Conservation (phyloP, 2,113 vertebrate species). For the Tachuris rubrigastra region DNA sequence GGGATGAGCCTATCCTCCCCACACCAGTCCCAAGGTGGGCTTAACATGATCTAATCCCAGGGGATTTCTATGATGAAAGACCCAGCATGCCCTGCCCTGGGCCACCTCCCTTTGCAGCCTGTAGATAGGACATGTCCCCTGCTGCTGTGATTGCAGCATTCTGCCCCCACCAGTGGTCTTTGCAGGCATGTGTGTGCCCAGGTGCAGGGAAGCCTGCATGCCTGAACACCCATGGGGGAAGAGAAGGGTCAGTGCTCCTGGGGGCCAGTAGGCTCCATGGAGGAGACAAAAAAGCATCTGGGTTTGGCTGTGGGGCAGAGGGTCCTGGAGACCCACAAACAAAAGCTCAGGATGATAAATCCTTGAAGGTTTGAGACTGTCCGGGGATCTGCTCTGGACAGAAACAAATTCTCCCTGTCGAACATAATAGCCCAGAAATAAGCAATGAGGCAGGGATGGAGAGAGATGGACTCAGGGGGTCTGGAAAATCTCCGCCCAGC, state of each 20-base stretch:
- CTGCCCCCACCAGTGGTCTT: neutral
- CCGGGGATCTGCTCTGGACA: neutral
- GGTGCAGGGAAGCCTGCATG: neutral
- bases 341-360: slow-evolving; percentile 61
- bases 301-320: neutral
- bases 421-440: slow-evolving; percentile 46
- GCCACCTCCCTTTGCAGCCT: neutral
- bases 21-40: neutral
- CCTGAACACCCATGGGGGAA: neutral
- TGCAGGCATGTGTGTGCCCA: neutral
- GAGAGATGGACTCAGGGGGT: neutral
- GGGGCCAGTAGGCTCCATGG: neutral
- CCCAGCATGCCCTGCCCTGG: neutral
- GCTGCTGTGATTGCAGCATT: neutral
- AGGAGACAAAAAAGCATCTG: neutral
- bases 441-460: neutral
- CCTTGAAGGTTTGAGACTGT: slow-evolving; percentile 7
- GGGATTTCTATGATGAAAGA: neutral
- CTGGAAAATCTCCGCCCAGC: slow-evolving; percentile 32
- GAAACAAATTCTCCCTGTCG: slow-evolving; percentile 50
- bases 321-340: slow-evolving; percentile 47
- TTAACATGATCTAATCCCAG: neutral
- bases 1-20: neutral
- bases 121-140: neutral
- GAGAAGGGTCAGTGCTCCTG: neutral